phyloP scores from a whole-genome alignment of 2,888 invertebrate genomes.

The Escarpia spicata region DNA sequence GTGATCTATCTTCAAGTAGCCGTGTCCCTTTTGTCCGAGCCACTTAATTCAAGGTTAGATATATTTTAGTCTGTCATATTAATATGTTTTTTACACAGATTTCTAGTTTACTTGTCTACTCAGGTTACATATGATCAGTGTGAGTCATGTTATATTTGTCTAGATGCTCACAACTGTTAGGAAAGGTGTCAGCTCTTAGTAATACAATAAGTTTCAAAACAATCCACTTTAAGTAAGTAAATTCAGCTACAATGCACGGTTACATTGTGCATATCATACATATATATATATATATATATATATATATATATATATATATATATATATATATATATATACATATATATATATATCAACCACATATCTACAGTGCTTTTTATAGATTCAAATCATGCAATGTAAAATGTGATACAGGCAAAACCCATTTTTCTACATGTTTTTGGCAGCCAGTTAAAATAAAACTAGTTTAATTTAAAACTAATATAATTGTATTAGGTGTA shows the following conservation, averaged over 20 bases:
- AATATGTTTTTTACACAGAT: neutral
- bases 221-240: neutral
- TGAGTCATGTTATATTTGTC: neutral
- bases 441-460: no score
- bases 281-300: no score
- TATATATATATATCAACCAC: no score
- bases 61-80: neutral
- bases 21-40: neutral
- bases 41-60: neutral
- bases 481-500: no score
- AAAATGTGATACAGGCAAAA: no score
- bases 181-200: neutral
- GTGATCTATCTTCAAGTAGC: no score
- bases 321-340: no score
- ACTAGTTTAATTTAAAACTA: no score
- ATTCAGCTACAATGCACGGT: neutral
- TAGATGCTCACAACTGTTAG: neutral
- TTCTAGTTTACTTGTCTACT: neutral
- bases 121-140: neutral
- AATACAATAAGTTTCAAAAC: neutral
- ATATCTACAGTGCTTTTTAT: no score
- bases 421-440: no score
- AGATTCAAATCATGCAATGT: no score
- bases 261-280: neutral
- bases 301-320: no score